phyloP scores from a whole-genome alignment of 2,888 invertebrate species.

The Danaus chrysippus region DNA sequence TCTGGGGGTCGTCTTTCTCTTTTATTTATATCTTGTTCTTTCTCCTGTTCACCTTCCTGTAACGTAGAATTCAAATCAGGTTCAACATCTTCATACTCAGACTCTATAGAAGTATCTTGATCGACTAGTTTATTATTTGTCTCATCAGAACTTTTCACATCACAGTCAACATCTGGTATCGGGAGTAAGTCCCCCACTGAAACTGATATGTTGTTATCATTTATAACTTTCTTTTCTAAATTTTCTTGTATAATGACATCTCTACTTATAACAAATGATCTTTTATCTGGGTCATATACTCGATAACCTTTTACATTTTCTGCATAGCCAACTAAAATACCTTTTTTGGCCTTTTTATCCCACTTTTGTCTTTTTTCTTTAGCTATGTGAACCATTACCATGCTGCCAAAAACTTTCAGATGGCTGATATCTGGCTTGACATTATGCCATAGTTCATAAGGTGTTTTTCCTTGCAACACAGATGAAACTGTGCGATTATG shows the following conservation, averaged over 20 bases:
- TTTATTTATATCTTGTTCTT: no score
- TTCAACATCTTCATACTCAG: no score
- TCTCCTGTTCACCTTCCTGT: no score
- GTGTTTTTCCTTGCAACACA: no score
- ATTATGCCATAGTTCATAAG: slow-evolving; percentile 31
- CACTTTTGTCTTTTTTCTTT: slow-evolving; percentile 31
- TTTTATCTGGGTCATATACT: slow-evolving; percentile 24
- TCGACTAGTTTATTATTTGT: no score
- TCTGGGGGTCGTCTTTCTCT: no score
- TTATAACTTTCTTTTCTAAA: slow-evolving; percentile 5
- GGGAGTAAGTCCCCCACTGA: no score
- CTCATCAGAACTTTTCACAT: no score
- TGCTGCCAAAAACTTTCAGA: slow-evolving; percentile 15
- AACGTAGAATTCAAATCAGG: no score
- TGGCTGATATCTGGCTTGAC: slow-evolving; percentile 4
- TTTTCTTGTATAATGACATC: slow-evolving; percentile 26
- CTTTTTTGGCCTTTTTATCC: slow-evolving; percentile 30
- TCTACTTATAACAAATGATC: slow-evolving; percentile 22
- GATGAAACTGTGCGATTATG: no score
- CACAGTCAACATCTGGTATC: slow-evolving; percentile 3
- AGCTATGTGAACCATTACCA: slow-evolving; percentile 32
- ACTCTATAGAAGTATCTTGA: no score
- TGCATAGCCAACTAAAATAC: slow-evolving; percentile 31
- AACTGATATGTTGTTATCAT: no score
- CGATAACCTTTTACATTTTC: slow-evolving; percentile 35